phyloP scores from a whole-genome alignment of 2,113 vertebrate genomes.

The Mesembrinibis cayennensis region DNA sequence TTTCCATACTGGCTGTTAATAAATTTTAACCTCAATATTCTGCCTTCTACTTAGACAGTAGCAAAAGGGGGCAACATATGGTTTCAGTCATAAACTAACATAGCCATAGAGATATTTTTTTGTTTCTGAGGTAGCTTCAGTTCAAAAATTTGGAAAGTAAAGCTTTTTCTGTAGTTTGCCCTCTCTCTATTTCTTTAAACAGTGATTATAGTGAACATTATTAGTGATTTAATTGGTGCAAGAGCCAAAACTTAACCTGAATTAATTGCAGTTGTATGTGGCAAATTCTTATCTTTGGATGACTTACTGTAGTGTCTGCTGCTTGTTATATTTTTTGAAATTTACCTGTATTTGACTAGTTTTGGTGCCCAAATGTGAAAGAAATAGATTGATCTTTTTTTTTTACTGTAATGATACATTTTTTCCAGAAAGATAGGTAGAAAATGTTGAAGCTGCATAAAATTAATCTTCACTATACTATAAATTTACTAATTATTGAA shows the following conservation, averaged over 20 bases:
- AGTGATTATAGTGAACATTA: neutral
- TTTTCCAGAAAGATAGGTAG: neutral
- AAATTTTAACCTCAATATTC: neutral
- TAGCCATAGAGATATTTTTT: neutral
- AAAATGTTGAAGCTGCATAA: neutral
- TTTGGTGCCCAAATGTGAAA: neutral
- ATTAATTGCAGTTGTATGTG: neutral
- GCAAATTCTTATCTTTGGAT: neutral
- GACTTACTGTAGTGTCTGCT: neutral
- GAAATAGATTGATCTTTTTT: neutral
- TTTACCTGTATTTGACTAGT: neutral
- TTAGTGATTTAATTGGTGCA: neutral
- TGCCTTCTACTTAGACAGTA: neutral
- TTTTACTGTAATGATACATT: accelerated
- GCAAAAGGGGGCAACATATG: neutral
- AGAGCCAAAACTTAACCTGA: neutral
- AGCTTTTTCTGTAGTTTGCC: neutral
- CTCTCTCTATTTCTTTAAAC: neutral
- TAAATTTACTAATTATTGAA: neutral
- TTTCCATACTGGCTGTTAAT: neutral
- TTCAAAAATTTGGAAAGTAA: neutral
- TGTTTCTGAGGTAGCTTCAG: neutral
- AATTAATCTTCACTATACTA: neutral
- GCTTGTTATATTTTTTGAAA: neutral
- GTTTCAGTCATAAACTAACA: neutral